phyloP scores from a whole-genome alignment of 2,113 vertebrate species.

The Petaurus breviceps region DNA sequence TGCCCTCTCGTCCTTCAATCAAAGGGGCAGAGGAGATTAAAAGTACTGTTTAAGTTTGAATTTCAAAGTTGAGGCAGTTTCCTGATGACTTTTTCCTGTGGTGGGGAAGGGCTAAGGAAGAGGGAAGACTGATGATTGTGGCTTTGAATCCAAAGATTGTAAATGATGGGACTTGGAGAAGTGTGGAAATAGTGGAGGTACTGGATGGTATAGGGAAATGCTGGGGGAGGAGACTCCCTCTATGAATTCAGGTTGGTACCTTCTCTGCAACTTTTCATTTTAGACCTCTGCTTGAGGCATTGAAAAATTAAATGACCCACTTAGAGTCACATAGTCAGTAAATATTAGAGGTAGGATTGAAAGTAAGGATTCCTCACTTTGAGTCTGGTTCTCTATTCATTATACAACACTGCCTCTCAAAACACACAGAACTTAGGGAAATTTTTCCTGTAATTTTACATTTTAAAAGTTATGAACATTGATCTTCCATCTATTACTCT shows the following conservation, averaged over 20 bases:
- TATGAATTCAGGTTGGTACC: not conserved
- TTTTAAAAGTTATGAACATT: not conserved
- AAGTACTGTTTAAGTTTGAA: not conserved
- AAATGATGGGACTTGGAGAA: not conserved
- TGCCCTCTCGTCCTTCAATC: not conserved
- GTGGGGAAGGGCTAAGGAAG: not conserved
- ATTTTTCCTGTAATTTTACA: not conserved
- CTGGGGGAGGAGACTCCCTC: not conserved
- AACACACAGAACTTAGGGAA: not conserved
- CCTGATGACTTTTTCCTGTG: too few relatives aligned
- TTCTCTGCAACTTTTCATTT: not conserved
- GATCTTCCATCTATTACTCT: not conserved
- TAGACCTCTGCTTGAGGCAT: not conserved
- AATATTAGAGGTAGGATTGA: not conserved
- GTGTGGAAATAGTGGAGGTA: not conserved
- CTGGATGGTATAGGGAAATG: not conserved
- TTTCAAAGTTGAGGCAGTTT: not conserved
- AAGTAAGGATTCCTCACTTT: not conserved
- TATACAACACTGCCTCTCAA: not conserved
- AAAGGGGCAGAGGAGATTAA: not conserved
- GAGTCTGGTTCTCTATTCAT: not conserved
- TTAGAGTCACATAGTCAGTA: not conserved
- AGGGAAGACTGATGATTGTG: not conserved
- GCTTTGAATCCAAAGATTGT: not conserved
- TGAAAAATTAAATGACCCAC: not conserved